These are phyloP conservation scores for Diaperis boleti DNA, from an alignment of 2,888 invertebrate genomes.

Conservation along the genomic window DNA sequence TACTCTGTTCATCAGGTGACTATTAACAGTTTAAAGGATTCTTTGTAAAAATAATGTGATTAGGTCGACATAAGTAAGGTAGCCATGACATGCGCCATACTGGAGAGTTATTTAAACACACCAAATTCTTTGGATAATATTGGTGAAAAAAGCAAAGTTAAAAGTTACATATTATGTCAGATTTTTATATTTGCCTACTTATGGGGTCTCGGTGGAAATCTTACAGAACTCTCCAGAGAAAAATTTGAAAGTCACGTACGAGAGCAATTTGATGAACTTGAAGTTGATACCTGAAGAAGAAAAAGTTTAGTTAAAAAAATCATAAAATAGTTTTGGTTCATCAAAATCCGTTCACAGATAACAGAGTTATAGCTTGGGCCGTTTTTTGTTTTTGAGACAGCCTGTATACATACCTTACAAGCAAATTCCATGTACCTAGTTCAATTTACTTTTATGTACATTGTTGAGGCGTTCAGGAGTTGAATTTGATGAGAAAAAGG, in stretches of 20 bases:
- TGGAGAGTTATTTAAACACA: slow-evolving; percentile 77
- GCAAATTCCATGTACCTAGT: no score
- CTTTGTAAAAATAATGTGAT: no score
- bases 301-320: no score
- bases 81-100: slow-evolving; percentile 78
- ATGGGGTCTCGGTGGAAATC: slow-evolving; percentile 91
- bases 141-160: slow-evolving; percentile 73
- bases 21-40: background rate
- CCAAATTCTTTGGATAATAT: slow-evolving; percentile 67
- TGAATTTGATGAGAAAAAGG: no score
- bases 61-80: slow-evolving; percentile 89
- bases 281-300: no score
- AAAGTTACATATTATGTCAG: slow-evolving; percentile 77
- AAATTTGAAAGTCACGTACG: slow-evolving; percentile 78
- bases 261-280: slow-evolving; percentile 78
- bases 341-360: no score
- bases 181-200: slow-evolving; percentile 85
- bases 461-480: no score
- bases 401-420: no score
- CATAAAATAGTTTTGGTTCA: no score
- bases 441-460: no score
- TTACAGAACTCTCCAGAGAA: slow-evolving; percentile 77
- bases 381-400: no score
- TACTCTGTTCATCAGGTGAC: slow-evolving; percentile 83
- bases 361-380: no score